Evolutionary conservation across 2,113 vertebrate genomes (phyloP), one percentile per base, ranked within the genome.

Genomic region (Martes martes): DNA sequence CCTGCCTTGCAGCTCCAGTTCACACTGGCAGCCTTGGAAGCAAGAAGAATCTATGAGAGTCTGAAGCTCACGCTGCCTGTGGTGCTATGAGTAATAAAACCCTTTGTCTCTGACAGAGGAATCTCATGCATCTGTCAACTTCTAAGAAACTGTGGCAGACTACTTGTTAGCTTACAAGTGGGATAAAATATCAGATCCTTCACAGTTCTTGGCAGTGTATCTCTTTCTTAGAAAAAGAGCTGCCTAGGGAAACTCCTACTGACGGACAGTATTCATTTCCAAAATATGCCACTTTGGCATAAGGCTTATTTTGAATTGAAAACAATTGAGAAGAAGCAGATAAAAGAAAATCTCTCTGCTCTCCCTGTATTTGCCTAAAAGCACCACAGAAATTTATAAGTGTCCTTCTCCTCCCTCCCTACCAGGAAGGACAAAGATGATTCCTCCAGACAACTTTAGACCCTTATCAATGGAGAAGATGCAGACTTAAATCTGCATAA

Each of bases 71-170:
- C 11, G 19, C 28, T 69, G 11, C 11, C 67, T 65, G 4, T 78
- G 85, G 83, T 55, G 47, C 74, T 83, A 24, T 82, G 52, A 95
- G 24, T 86, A 89, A 91, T 79, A 74, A 89, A 96, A 11, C 26
- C 89, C 71, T 97, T 96, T 88, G 73, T 94, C 52, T 96, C 63
- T 47, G 28, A 92, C 10, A 65, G 24, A 93, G 24, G 28, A 89
- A 86, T 84, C 42, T 84, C 36, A 36, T 24, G 47, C 24, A 16
- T 94, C 33, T 89, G 76, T 50, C 59, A 85, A 73, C 15, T 89
- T 91, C 45, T 82, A 73, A 67, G 47, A 93, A 94, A 94, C 52
- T 81, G 50, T 95, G 23, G 3, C 65, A 95, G 28, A 36, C 55
- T 93, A 39, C 45, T 90, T 87, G 11, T 82, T 89, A 92, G 59